A percentile compares a stretch with the other conserved stretches of the same genome.
Evolutionary conservation across 92 coral and sea anemone species (phyloP).

Genomic region (Phenganax marumi): DNA sequence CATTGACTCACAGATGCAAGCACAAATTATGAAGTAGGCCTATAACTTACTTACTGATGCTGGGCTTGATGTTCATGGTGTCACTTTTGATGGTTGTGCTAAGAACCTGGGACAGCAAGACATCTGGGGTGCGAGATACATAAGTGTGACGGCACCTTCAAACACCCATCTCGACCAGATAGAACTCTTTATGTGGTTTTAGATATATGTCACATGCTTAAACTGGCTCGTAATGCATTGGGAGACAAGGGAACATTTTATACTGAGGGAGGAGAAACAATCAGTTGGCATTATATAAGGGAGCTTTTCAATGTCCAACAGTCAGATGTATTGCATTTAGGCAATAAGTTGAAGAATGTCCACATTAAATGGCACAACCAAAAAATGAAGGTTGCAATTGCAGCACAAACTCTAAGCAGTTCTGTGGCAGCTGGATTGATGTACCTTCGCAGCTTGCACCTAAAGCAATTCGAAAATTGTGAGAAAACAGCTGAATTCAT

Average conservation of each 20-base stretch:
- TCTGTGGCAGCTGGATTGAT: constrained; percentile 41
- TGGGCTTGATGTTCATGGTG: constrained; percentile 24
- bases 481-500: constrained; percentile 29
- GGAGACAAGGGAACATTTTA: not conserved
- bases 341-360: not conserved
- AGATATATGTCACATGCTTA: constrained; percentile 13
- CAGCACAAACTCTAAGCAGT: constrained; percentile 33
- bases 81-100: constrained; percentile 23
- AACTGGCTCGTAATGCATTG: constrained; percentile 9
- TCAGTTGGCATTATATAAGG: constrained; percentile 27
- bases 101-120: constrained; percentile 8
- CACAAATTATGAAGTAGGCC: constrained; percentile 14
- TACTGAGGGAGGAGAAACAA: not conserved
- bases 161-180: not conserved
- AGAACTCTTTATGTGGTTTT: not conserved
- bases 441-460: not conserved
- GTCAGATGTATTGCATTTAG: constrained; percentile 20
- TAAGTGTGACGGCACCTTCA: constrained; percentile 21
- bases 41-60: constrained; percentile 4
- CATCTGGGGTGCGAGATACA: not conserved
- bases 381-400: constrained; percentile 18
- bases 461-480: not conserved
- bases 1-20: not conserved
- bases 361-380: constrained; percentile 29
- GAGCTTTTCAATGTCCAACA: constrained; percentile 16